phyloP scores from a whole-genome alignment of 2,797 vertebrate genomes.

The Psittacula derbiana region DNA sequence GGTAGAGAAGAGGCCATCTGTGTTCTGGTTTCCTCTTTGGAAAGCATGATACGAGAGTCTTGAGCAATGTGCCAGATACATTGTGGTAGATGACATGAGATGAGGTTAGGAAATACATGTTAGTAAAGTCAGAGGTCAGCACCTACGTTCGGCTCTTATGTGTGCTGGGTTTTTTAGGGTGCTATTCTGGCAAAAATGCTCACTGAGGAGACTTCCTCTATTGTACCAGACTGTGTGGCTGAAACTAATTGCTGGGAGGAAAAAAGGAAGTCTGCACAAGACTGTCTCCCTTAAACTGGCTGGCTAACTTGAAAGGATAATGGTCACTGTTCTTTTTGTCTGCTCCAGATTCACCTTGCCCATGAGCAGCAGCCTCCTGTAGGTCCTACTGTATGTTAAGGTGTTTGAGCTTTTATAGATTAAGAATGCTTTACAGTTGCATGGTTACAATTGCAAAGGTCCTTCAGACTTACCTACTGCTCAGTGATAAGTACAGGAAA shows the following conservation, averaged over 20 bases:
- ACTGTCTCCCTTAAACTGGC: background rate
- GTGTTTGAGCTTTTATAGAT: background rate
- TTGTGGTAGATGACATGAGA: background rate
- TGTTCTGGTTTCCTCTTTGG: background rate
- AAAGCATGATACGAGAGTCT: background rate
- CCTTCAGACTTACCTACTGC: background rate
- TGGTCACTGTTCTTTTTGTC: background rate
- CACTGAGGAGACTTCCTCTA: slow-evolving; percentile 21
- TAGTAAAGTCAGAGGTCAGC: background rate
- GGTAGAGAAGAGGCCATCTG: background rate
- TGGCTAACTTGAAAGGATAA: background rate
- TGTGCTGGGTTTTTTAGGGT: background rate
- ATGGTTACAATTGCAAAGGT: background rate
- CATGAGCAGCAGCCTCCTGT: background rate
- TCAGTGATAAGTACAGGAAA: background rate
- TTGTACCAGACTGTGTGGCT: background rate
- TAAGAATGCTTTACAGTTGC: background rate
- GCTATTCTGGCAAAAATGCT: background rate
- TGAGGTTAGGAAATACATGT: background rate
- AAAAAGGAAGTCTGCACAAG: slow-evolving; percentile 30
- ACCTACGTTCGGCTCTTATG: background rate
- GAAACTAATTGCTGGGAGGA: background rate
- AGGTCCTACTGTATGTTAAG: background rate
- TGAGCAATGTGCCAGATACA: background rate
- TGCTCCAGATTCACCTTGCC: background rate